Percentiles rank a stretch among this genome's conserved stretches.
Conservation (phyloP, 2,888 invertebrate genomes). For the Lasioglossum malachurum region DNA sequence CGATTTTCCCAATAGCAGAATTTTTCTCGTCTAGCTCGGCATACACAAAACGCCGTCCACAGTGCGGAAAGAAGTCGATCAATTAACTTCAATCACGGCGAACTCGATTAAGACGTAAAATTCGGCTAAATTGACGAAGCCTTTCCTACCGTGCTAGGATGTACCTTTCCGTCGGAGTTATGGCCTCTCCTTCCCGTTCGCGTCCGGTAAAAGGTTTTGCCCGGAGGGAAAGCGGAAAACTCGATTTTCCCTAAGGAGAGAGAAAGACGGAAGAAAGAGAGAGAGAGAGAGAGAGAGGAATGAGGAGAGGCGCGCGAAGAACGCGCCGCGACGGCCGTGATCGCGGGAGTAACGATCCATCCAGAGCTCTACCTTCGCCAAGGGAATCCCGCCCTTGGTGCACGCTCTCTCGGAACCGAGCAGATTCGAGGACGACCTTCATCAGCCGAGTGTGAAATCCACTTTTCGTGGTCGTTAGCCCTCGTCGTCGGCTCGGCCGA, state of each 20-base stretch:
- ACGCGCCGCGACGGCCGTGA: conserved; percentile 77
- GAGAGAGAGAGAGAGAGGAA: not conserved
- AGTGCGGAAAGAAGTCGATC: conserved; percentile 21
- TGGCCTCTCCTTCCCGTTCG: not conserved
- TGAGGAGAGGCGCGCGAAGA: conserved; percentile 36
- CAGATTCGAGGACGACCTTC: conserved; percentile 42
- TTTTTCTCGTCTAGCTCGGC: not conserved
- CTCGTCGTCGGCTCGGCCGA: conserved; percentile 64
- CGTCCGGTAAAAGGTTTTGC: conserved; percentile 61
- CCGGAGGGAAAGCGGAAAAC: conserved; percentile 69
- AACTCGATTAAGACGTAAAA: conserved; percentile 42
- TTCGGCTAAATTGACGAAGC: conserved; percentile 43
- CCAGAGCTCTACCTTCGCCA: conserved; percentile 25
- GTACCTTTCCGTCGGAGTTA: not conserved
- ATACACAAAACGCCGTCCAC: not conserved
- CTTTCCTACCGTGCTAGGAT: not conserved
- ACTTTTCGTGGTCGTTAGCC: conserved; percentile 75
- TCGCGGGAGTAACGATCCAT: conserved; percentile 71
- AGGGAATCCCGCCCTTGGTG: conserved; percentile 50
- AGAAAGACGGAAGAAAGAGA: conserved; percentile 1
- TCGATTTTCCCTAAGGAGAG: conserved; percentile 60
- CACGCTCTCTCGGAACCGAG: conserved; percentile 36
- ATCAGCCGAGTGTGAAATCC: conserved; percentile 77
- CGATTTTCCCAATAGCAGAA: not conserved
- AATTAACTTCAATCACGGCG: conserved; percentile 23